Base-by-base conservation (phyloP, 2,797 vertebrate genomes). In the Rallus crepitans region DNA sequence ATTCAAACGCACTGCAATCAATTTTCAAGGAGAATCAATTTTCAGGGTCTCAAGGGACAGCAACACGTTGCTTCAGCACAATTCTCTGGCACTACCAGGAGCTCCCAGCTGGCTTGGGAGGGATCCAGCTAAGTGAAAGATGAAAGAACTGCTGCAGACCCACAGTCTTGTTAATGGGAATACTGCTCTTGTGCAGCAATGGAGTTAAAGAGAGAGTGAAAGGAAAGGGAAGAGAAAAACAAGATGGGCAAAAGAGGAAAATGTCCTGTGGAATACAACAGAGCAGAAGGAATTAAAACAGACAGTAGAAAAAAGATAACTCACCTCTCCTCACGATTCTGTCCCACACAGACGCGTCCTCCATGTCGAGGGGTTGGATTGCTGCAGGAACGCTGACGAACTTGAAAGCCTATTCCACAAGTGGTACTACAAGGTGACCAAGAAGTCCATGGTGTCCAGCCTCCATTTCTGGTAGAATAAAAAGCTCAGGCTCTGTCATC, bases 381-480 rank as follows among this genome's bases (percentile, higher is more conserved):
- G 98, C 99, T 99, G 97, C 99, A 99, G 93, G 99, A 99, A 11
- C 99, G 99, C 91, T 99, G 99, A 5, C 99, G 99, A 73, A 99
- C 99, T 98, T 99, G 99, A 97, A 99, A 99, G 96, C 99, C 99
- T 45, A 99, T 99, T 75, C 99, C 99, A 48, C 99, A 99, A 92
- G 98, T 99, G 83, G 99, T 99, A 97, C 99, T 99, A 98, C 99
- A 99, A 63, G 98, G 98, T 31, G 99, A 99, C 99, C 99, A 99
- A 45, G 98, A 97, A 15, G 99, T 99, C 99, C 99, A 99, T 3
- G 99, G 99, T 16, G 99, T 99, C 99, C 99, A 99, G 23, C 99
- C 99, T 76, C 99, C 99, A 50, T 99, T 99, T 98, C 99, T 99
- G 97, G 94, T 91, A 97, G 92, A 92, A 97, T 63, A 97, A 97